A percentile compares a stretch with the other conserved stretches of the same genome.
Conservation (phyloP, 2,888 invertebrate species). For the Cyaniris semiargus region DNA sequence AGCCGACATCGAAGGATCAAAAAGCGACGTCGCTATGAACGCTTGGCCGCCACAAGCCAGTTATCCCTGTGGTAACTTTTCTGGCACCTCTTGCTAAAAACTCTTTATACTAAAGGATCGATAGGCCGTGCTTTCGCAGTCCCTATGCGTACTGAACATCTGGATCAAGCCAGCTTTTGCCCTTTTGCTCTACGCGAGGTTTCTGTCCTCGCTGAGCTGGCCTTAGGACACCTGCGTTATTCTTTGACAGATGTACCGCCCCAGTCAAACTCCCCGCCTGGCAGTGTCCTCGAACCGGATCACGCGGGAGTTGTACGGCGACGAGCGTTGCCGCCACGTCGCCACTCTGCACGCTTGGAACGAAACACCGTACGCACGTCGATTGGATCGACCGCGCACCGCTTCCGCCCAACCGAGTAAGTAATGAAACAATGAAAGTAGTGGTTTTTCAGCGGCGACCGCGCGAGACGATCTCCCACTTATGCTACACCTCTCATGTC, state of each 20-base stretch:
- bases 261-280: slow-evolving; percentile 84
- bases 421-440: no score
- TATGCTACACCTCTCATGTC: no score
- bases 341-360: no score
- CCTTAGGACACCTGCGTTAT: slow-evolving; percentile 79
- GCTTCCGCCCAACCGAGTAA: no score
- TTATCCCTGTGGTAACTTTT: slow-evolving; percentile 87
- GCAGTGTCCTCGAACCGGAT: slow-evolving; percentile 80
- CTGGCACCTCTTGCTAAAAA: slow-evolving; percentile 84
- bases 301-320: no score
- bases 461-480: no score
- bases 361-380: no score
- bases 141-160: slow-evolving; percentile 83
- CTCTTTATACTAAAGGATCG: slow-evolving; percentile 82
- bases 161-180: slow-evolving; percentile 84
- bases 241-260: no score
- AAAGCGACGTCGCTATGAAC: slow-evolving; percentile 84
- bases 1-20: slow-evolving; percentile 88
- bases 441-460: no score
- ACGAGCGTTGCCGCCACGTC: no score
- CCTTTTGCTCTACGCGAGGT: slow-evolving; percentile 86
- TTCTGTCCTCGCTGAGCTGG: slow-evolving; percentile 84
- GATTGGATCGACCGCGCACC: no score
- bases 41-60: slow-evolving; percentile 84
- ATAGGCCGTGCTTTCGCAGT: slow-evolving; percentile 84